These are phyloP conservation scores for Varanus salvator DNA, from an alignment of 2,113 vertebrate genomes.

Conservation along the genomic window DNA sequence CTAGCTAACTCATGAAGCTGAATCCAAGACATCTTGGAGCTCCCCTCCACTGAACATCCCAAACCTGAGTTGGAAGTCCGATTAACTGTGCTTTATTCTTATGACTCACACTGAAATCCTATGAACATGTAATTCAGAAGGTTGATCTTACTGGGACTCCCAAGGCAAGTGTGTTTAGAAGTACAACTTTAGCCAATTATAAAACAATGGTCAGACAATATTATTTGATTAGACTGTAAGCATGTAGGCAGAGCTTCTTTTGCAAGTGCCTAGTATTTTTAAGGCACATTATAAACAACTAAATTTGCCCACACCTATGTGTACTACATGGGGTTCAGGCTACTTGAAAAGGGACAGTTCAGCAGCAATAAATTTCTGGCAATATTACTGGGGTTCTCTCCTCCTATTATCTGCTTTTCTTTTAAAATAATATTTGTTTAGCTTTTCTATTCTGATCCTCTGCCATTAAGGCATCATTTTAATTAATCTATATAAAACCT, in stretches of 20 bases:
- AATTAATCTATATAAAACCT: background rate
- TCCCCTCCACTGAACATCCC: background rate
- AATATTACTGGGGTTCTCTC: background rate
- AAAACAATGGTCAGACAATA: background rate
- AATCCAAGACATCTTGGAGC: background rate
- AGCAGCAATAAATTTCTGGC: background rate
- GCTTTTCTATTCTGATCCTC: background rate
- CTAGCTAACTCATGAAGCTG: background rate
- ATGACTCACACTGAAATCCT: background rate
- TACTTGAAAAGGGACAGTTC: background rate
- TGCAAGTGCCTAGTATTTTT: background rate
- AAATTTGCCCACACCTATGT: background rate
- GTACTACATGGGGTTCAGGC: too few relatives aligned
- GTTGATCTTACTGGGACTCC: too few relatives aligned
- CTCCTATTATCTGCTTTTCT: background rate
- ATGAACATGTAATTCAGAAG: background rate
- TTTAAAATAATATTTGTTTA: background rate
- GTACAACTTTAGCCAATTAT: background rate
- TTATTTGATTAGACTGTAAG: background rate
- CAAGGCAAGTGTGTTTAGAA: too few relatives aligned
- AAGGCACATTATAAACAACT: background rate
- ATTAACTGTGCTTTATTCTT: background rate
- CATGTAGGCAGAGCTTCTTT: background rate
- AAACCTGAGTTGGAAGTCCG: background rate
- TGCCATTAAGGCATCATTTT: background rate